Evolutionary conservation across 2,888 invertebrate species (phyloP).

Genomic region (Limnephilus marmoratus): DNA sequence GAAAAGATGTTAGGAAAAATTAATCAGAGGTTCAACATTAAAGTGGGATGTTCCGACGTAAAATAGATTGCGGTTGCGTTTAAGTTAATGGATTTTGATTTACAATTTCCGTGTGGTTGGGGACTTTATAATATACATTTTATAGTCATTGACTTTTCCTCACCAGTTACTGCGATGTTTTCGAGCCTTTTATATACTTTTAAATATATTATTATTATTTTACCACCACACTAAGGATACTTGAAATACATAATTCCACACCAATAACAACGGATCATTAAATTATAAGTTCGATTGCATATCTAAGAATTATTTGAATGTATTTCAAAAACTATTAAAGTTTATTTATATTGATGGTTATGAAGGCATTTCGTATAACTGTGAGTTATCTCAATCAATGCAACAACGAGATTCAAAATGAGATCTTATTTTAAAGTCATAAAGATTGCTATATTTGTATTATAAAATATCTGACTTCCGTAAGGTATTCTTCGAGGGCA

Average conservation of each 20-base stretch:
- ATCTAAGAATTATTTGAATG: not conserved
- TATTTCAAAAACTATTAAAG: not conserved
- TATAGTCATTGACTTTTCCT: conserved; percentile 34
- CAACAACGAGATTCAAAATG: not conserved
- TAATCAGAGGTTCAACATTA: not conserved
- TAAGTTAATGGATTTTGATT: conserved; percentile 12
- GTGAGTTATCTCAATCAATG: not conserved
- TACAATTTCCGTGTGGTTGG: conserved; percentile 37
- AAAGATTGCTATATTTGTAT: not conserved
- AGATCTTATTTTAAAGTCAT: not conserved
- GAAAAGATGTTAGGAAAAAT: not conserved
- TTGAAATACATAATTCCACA: not conserved
- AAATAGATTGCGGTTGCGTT: conserved; percentile 20
- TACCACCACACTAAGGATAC: not conserved
- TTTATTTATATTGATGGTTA: not conserved
- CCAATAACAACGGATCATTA: not conserved
- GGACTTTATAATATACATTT: not conserved
- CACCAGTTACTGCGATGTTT: not conserved
- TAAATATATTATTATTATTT: not conserved
- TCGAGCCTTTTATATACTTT: not conserved
- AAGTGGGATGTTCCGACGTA: not conserved
- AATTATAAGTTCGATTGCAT: not conserved
- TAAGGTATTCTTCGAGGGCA: not conserved
- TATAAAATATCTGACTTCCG: not conserved
- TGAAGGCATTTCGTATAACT: not conserved